phyloP scores from a whole-genome alignment of 2,797 vertebrate genomes.

The Notolepis coatsorum region DNA sequence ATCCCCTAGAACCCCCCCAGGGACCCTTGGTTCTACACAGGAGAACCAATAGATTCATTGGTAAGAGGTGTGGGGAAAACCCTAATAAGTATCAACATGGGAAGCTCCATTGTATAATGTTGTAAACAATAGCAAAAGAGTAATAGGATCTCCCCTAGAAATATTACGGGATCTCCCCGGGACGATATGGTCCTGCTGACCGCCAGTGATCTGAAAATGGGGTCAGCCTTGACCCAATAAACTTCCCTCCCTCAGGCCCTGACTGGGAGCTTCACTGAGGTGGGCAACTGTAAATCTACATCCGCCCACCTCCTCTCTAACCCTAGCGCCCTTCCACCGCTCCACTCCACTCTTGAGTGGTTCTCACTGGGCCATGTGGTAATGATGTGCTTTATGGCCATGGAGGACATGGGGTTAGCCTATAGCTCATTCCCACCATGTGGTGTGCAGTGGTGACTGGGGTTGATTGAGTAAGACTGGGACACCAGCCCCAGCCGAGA shows the following conservation, averaged over 20 bases:
- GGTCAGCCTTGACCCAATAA: conserved; percentile 34
- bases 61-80: too few species aligned
- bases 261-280: conserved; percentile 27
- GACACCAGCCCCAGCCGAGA: conserved; percentile 14
- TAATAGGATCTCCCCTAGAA: too few species aligned
- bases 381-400: conserved; percentile 73
- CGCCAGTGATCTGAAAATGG: conserved; percentile 29
- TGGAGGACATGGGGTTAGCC: conserved; percentile 49
- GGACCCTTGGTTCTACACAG: too few species aligned
- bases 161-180: conserved; percentile 7
- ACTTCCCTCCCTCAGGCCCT: conserved; percentile 39
- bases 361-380: conserved; percentile 48
- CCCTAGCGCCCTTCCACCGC: conserved; percentile 34
- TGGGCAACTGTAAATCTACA: conserved; percentile 63
- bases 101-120: too few species aligned
- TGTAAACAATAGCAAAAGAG: too few species aligned
- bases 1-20: too few species aligned
- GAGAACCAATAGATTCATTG: too few species aligned
- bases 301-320: not conserved
- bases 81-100: too few species aligned
- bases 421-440: conserved; percentile 59
- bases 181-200: conserved; percentile 19
- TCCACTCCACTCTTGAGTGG: conserved; percentile 56
- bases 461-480: conserved; percentile 49
- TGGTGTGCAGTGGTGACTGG: not conserved